A percentile compares a stretch with the other conserved stretches of the same genome.
Conservation (phyloP, 2,888 invertebrate species). For the Diarsia brunnea region DNA sequence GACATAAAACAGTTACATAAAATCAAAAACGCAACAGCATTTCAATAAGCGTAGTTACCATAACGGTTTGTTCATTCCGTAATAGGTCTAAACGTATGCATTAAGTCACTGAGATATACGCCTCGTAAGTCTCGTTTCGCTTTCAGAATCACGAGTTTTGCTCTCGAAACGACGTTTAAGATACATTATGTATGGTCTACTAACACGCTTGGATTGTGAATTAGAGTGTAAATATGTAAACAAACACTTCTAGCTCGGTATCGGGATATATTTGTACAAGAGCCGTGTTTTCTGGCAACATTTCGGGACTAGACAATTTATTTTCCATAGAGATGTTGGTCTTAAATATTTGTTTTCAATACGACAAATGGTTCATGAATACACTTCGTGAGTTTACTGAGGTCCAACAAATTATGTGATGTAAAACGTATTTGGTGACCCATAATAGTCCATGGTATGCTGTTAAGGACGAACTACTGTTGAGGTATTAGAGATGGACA, state of each 20-base stretch:
- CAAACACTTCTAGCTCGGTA: slow-evolving; percentile 46
- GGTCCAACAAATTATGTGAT: slow-evolving; percentile 31
- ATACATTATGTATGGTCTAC: slow-evolving; percentile 61
- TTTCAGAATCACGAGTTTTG: slow-evolving; percentile 87
- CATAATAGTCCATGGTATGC: slow-evolving; percentile 23
- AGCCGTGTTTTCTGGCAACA: neutral
- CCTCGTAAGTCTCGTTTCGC: slow-evolving; percentile 77
- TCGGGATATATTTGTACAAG: slow-evolving; percentile 1
- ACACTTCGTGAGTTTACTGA: slow-evolving; percentile 31
- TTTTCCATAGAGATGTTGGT: neutral
- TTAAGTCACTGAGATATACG: slow-evolving; percentile 68
- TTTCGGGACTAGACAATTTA: slow-evolving; percentile 44
- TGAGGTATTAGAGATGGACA: neutral
- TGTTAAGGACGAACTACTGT: neutral
- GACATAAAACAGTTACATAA: slow-evolving; percentile 58
- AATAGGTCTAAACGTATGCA: slow-evolving; percentile 69
- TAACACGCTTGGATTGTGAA: slow-evolving; percentile 65
- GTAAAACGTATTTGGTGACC: slow-evolving; percentile 30
- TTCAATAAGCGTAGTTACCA: slow-evolving; percentile 66
- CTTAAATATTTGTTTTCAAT: slow-evolving; percentile 25
- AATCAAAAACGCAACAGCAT: slow-evolving; percentile 65
- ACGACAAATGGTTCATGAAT: slow-evolving; percentile 18
- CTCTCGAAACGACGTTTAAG: slow-evolving; percentile 81
- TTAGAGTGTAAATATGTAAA: slow-evolving; percentile 69
- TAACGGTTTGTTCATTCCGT: slow-evolving; percentile 66